Evolutionary conservation across 2,113 vertebrate species (phyloP).

Genomic region (Terrapene triunguis): DNA sequence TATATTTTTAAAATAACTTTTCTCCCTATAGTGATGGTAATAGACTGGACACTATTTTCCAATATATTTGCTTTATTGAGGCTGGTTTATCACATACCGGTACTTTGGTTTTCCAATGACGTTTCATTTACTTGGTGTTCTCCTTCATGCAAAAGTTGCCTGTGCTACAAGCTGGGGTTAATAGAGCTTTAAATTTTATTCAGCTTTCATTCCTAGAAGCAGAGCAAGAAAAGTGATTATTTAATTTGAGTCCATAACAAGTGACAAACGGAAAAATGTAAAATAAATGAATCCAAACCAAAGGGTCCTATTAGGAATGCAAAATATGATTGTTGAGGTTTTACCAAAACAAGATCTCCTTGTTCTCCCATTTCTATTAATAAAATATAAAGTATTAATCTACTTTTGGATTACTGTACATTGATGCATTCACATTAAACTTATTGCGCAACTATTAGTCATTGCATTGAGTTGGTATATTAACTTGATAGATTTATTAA

Average conservation of each 20-base stretch:
- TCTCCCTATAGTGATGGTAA: background rate
- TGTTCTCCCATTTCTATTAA: background rate
- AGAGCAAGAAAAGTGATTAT: background rate
- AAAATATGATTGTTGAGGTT: background rate
- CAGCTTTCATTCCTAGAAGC: constrained; percentile 14
- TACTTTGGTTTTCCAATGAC: background rate
- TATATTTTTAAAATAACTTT: background rate
- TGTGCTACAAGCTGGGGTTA: constrained; percentile 14
- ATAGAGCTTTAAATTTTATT: constrained; percentile 45
- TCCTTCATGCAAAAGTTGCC: constrained; percentile 27
- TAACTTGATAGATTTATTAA: background rate
- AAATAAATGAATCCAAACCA: background rate
- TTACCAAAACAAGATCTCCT: background rate
- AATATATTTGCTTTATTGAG: background rate
- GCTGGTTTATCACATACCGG: background rate
- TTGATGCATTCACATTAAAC: background rate
- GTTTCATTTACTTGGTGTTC: background rate
- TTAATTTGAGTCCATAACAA: background rate
- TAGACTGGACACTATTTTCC: background rate
- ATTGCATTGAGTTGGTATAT: background rate
- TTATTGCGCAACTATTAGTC: background rate
- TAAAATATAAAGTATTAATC: background rate
- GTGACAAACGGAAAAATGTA: background rate
- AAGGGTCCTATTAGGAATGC: background rate
- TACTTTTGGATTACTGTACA: constrained; percentile 6